Base-by-base conservation (phyloP, 2,888 invertebrate species). In the Eucera pruinosa region DNA sequence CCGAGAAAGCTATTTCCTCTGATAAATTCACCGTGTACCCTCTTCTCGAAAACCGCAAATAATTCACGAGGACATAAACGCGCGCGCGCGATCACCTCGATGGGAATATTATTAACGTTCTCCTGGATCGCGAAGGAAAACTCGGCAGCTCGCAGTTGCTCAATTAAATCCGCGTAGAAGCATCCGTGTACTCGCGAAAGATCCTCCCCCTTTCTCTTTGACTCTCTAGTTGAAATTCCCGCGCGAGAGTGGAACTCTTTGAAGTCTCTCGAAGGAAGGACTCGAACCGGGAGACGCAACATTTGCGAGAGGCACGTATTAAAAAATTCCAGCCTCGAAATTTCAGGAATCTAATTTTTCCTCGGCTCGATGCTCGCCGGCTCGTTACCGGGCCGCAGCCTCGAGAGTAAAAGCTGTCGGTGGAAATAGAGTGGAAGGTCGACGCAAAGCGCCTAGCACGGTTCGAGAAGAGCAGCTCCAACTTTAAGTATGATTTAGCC, bases 341-440 rank as follows among this genome's bases (percentile, higher is more conserved):
- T 85, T 79, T 81, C 66, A 74, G 74, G 84, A 85, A 84, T 84
- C 69, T 86, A 83, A 83, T 84, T 83, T 86, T 83, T 85, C 64
- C 48, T 27, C 60, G 57, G 43, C 71, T 66, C 80, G 80, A 66
- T 50, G 55, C 33, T 2, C 64, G 30, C 11, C 55, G 62, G 54
- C 85, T 87, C 84, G 80, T 86, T 86, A 86, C 78, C 66, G 77
- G 65, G 50, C 58, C 71, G 68, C 54, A 68, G 65, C 72, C 68
- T 66, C 70, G 70, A 60, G 72, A 82, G 69, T 47, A 78, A 73
- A 66, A 77, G 61, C 71, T 43, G 62, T 45, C 23, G 72, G 64
- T 60, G 74, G 67, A 81, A 82, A 81, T 78, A 78, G 73, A 71
- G 84, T 60, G 68, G 65, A 72, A 79, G 74, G 41, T 27, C 36